Percentiles rank a stretch among this genome's conserved stretches.
These are phyloP conservation scores for Otocyon megalotis DNA, from an alignment of 2,113 vertebrate species.

Conservation along the genomic window DNA sequence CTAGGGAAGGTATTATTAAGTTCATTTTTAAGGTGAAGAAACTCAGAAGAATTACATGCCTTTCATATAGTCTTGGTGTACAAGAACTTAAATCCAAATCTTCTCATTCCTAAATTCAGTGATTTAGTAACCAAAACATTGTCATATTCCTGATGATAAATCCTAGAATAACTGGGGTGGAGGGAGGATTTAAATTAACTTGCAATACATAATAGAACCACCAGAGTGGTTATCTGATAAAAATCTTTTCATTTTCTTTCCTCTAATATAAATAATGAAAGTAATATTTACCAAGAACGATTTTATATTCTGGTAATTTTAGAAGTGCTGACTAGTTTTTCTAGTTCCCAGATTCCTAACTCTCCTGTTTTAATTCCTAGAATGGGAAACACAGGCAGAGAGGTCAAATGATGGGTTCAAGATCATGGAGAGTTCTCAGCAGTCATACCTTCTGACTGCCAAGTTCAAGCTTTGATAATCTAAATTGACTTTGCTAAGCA, in stretches of 20 bases:
- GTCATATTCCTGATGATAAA: background rate
- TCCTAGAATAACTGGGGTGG: background rate
- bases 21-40: constrained; percentile 1
- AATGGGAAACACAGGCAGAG: background rate
- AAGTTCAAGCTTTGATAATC: background rate
- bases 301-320: background rate
- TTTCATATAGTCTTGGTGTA: background rate
- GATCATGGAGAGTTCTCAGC: background rate
- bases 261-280: constrained; percentile 22
- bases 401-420: constrained; percentile 19
- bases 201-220: background rate
- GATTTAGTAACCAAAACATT: background rate
- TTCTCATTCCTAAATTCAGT: background rate
- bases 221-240: background rate
- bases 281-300: background rate
- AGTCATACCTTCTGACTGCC: background rate
- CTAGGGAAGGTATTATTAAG: background rate
- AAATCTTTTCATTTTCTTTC: background rate
- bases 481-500: background rate
- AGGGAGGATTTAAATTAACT: background rate
- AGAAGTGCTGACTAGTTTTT: background rate
- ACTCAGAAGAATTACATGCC: background rate
- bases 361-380: background rate
- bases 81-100: background rate
- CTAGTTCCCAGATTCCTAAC: background rate